Base-by-base conservation (phyloP, 1,140 invertebrate species). In the Drosophila ohnishii region DNA sequence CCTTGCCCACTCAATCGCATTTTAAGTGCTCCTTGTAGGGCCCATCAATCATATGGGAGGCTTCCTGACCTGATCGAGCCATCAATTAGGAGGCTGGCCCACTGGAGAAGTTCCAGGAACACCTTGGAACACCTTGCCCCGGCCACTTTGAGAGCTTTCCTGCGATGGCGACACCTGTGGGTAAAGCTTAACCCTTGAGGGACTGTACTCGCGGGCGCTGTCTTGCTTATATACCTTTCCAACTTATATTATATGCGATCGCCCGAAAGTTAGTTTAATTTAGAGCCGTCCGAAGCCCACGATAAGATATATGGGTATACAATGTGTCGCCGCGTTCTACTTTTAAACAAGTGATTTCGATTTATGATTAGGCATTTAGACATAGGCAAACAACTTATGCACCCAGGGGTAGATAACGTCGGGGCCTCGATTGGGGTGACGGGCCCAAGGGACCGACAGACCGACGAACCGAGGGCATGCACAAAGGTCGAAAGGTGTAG, bases 321-420 rank as follows among this genome's bases (percentile, higher is more conserved):
- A 71, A 74, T 42, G 44, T 70, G 75, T 74, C 57, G 75, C 64
- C 48, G 58, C 85, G 51, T 66, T 64, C 78, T 64, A 86, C 83
- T 86, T 83, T 86, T 76, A 65, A 86, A 75, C 83, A 83, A 87
- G 83, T 76, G 78, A 87, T 87, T 84, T 86, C 71, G 61, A 83
- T 77, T 86, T 83, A 73, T 70, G 82, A 86, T 86, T 83, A 79
- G 71, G 55, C 77, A 87, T 86, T 82, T 72, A 71, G 80, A 75
- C 79, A 83, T 72, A 65, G 75, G 71, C 77, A 86, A 87, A 82
- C 75, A 87, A 73, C 53, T 71, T 82, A 75, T 61, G 74, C 59
- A 64, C 73, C 71, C 34, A 55, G 57, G 48, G 55, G n/a, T 28
- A 60, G 80, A 84, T 85, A 84, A 58, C 55, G 47, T 48, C 39